Percentiles rank a stretch among this genome's conserved stretches.
These are phyloP conservation scores for Macrochelys suwanniensis DNA, from an alignment of 2,797 vertebrate genomes.

Conservation along the genomic window DNA sequence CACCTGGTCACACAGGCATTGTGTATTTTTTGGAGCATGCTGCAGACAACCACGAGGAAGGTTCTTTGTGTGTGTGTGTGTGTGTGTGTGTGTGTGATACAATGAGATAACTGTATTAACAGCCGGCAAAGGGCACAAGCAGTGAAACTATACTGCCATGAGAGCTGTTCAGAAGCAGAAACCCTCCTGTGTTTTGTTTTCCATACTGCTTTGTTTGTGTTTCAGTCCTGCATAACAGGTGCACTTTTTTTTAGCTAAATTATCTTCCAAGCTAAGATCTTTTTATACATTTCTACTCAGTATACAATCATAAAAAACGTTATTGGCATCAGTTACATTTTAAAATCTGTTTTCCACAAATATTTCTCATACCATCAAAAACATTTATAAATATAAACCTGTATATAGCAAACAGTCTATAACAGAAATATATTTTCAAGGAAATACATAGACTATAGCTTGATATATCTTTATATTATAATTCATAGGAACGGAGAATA, in stretches of 20 bases:
- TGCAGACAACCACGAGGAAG: neutral
- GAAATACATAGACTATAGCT: neutral
- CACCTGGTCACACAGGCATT: slow-evolving; percentile 43
- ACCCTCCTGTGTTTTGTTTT: neutral
- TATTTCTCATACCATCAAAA: neutral
- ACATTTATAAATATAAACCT: neutral
- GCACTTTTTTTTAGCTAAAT: neutral
- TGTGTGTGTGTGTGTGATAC: neutral
- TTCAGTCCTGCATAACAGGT: neutral
- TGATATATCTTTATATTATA: neutral
- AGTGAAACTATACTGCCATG: neutral
- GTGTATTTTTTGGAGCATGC: slow-evolving; percentile 10
- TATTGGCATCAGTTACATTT: neutral
- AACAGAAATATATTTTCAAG: neutral
- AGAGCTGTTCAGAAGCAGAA: neutral
- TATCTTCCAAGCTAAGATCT: neutral
- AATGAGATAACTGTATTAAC: slow-evolving; percentile 16
- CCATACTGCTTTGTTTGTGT: neutral
- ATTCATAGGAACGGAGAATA: neutral
- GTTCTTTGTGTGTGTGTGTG: neutral
- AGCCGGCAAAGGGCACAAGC: neutral
- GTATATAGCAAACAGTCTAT: neutral
- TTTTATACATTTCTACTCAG: neutral
- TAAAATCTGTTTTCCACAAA: neutral
- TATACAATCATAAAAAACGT: neutral